A percentile compares a stretch with the other conserved stretches of the same genome.
Conservation (phyloP, 1,140 invertebrate species). For the Nautilus pompilius region DNA sequence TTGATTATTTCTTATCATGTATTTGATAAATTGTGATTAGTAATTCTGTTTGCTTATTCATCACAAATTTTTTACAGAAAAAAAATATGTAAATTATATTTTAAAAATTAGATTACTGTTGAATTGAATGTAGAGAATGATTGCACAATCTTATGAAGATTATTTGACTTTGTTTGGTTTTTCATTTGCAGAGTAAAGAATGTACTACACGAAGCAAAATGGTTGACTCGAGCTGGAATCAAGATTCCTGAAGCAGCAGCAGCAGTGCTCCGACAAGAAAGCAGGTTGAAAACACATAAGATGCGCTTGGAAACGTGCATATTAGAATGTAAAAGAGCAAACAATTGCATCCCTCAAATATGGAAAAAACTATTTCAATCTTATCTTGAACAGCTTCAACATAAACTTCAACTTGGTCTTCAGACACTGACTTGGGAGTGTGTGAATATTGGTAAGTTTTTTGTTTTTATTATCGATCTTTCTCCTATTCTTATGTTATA, state of each 20-base stretch:
- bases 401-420: slow-evolving; percentile 50
- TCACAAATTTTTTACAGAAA: no score
- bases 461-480: not conserved
- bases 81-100: not conserved
- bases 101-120: not conserved
- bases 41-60: no score
- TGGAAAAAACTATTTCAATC: slow-evolving; percentile 41
- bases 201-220: slow-evolving; percentile 54
- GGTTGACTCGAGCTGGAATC: slow-evolving; percentile 49
- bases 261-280: slow-evolving; percentile 47
- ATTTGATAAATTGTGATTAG: no score
- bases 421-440: slow-evolving; percentile 54
- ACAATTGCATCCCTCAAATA: slow-evolving; percentile 38
- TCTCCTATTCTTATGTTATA: not conserved
- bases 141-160: not conserved
- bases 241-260: slow-evolving; percentile 48
- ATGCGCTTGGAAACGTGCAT: slow-evolving; percentile 45
- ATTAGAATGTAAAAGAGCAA: not conserved
- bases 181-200: slow-evolving; percentile 44
- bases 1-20: no score
- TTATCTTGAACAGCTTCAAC: slow-evolving; percentile 43
- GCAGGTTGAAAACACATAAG: slow-evolving; percentile 53
- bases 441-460: slow-evolving; percentile 52
- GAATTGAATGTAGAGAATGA: not conserved
- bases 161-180: slow-evolving; percentile 3